Base-by-base conservation (phyloP, 2,888 invertebrate genomes). In the Sarcophaga rosellei region DNA sequence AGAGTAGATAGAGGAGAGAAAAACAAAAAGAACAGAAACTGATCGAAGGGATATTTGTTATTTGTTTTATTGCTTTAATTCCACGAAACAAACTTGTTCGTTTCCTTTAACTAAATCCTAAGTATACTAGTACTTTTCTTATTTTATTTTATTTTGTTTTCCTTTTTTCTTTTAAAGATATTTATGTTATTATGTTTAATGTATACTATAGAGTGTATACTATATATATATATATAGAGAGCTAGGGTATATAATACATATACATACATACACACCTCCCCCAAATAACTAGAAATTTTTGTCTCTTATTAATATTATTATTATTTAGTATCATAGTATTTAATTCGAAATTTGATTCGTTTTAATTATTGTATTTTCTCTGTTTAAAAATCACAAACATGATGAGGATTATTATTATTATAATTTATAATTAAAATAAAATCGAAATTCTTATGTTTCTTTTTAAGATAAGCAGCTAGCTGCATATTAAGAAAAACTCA, bases 61-160 rank as follows among this genome's bases (percentile, higher is more conserved):
- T 65, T 84, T 84, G 70, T 84, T 80, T 72, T 21, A 75, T 84
- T 79, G 79, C 79, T 79, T 84, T 75, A 75, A 79, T 63, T 79
- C 70, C 78, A 21, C 45, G 65, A 70, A 53, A 74, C 25, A 69
- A 59, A 57, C 76, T 72, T 70, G 10, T 75, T 63, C 35, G 12
- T 17, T 53, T 35, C 74, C 74, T 66, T 61, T 82, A 61, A 75
- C 35, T 12, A 69, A 73, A 70, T 20, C 25, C 44, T 66, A 23
- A 72, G 68, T 84, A 74, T 45, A n/a, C n/a, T n/a, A 53, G 45
- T 69, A 78, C 35, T 35, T 35, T 35, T 35, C 35, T 35, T 35
- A 35, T 35, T 35, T 35, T 35, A 35, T 35, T 35, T 35, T 35
- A 35, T 35, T 35, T 35, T 78, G 68, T 68, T 68, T 77, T 72